Evolutionary conservation across 2,113 vertebrate genomes (phyloP).

Genomic region (Melanocharis versteri): DNA sequence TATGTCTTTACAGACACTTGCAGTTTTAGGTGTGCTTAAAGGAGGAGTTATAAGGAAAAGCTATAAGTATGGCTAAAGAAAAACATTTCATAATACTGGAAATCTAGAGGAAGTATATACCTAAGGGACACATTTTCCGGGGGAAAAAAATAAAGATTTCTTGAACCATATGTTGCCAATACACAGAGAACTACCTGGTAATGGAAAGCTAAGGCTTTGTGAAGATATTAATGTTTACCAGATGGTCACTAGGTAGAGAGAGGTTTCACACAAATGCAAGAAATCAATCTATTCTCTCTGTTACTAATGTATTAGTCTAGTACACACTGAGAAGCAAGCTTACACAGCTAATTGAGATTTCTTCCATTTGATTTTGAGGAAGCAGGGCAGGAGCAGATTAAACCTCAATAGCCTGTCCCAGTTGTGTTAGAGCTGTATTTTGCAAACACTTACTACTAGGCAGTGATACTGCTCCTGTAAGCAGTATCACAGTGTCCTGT

Average conservation of each 20-base stretch:
- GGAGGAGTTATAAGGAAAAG: slow-evolving; percentile 64
- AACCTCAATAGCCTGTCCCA: neutral
- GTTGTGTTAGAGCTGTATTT: neutral
- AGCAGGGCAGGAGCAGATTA: neutral
- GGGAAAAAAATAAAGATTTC: neutral
- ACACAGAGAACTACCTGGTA: slow-evolving; percentile 62
- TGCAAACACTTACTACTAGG: neutral
- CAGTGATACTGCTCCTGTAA: neutral
- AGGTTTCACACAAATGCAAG: slow-evolving; percentile 44
- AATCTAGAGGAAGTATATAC: slow-evolving; percentile 70
- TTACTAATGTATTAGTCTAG: slow-evolving; percentile 43
- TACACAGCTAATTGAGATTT: slow-evolving; percentile 44
- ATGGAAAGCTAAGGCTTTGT: slow-evolving; percentile 64
- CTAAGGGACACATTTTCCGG: slow-evolving; percentile 57
- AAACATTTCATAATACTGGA: slow-evolving; percentile 67
- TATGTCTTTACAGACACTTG: slow-evolving; percentile 18
- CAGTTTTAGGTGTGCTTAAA: slow-evolving; percentile 61
- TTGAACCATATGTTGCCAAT: slow-evolving; percentile 66
- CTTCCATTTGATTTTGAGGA: slow-evolving; percentile 1
- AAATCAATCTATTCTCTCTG: slow-evolving; percentile 41
- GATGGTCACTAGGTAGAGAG: slow-evolving; percentile 68
- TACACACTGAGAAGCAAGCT: slow-evolving; percentile 3
- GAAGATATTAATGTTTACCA: slow-evolving; percentile 69
- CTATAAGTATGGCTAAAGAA: slow-evolving; percentile 40
- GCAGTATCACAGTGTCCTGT: neutral